Conservation (phyloP, 2,888 invertebrate genomes). For the Volucella inanis region DNA sequence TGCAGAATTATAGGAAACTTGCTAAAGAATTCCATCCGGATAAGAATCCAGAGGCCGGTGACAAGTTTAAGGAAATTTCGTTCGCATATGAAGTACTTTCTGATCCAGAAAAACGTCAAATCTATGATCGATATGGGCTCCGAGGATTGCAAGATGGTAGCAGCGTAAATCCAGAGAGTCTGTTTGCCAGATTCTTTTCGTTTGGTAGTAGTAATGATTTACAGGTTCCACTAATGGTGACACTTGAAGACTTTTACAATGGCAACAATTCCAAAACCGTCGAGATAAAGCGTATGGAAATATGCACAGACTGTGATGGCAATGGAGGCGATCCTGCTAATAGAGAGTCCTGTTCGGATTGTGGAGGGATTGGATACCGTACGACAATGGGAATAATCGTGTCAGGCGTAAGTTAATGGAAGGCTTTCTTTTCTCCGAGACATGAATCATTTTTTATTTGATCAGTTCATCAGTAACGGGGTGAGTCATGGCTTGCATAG, state of each 20-base stretch:
- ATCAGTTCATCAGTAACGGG: no score
- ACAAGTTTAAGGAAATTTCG: constrained; percentile 97
- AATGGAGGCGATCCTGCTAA: constrained; percentile 80
- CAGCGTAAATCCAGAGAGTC: constrained; percentile 85
- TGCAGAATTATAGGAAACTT: constrained; percentile 93
- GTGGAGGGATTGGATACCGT: constrained; percentile 81
- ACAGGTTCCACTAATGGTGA: constrained; percentile 91
- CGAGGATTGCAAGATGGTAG: constrained; percentile 93
- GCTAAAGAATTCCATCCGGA: constrained; percentile 97
- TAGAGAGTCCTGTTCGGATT: constrained; percentile 77
- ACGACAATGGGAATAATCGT: constrained; percentile 82
- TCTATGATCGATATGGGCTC: constrained; percentile 94
- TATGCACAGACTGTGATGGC: constrained; percentile 80
- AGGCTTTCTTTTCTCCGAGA: no score
- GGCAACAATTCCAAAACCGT: constrained; percentile 88
- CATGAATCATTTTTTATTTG: not conserved
- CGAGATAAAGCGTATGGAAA: constrained; percentile 79
- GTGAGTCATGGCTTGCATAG: no score
- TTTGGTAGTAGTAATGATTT: constrained; percentile 86
- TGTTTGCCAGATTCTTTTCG: constrained; percentile 88
- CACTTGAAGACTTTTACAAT: constrained; percentile 95
- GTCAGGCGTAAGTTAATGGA: constrained; percentile 85
- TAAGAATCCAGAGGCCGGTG: constrained; percentile 94
- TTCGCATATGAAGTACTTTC: constrained; percentile 97
- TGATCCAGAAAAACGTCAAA: constrained; percentile 92